phyloP scores from a whole-genome alignment of 2,797 vertebrate genomes.

The Mycteria americana region DNA sequence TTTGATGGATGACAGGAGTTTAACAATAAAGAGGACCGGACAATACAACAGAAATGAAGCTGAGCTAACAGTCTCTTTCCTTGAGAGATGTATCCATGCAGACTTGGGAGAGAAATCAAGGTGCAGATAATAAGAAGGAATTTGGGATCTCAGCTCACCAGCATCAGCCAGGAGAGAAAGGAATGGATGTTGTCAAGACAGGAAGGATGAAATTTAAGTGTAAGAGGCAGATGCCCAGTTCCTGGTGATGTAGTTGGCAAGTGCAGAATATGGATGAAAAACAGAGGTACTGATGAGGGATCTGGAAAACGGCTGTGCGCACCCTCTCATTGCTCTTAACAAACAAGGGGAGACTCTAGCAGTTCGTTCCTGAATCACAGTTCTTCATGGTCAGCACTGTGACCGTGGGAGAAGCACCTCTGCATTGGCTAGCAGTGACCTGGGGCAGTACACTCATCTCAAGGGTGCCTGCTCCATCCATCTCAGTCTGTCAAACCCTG shows the following conservation, averaged over 20 bases:
- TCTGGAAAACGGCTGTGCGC: background rate
- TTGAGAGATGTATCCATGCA: background rate
- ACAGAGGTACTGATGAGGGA: background rate
- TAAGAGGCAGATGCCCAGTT: background rate
- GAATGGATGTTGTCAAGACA: background rate
- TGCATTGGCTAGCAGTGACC: background rate
- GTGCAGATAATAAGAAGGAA: background rate
- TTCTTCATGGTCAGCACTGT: background rate
- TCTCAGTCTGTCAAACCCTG: background rate
- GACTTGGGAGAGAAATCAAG: background rate
- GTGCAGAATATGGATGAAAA: background rate
- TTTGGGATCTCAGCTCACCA: background rate
- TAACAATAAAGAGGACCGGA: background rate
- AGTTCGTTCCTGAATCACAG: background rate
- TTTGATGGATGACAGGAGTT: constrained; percentile 1
- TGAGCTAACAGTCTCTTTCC: background rate
- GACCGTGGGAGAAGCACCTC: background rate
- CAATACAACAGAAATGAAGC: background rate
- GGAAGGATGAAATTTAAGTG: background rate
- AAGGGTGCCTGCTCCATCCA: background rate
- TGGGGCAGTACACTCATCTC: background rate
- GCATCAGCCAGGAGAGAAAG: background rate
- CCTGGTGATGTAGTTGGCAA: background rate
- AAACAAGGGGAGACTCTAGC: background rate
- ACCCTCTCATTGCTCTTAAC: background rate